Conservation (phyloP, 1,140 invertebrate species). For the Neodiprion lecontei region DNA sequence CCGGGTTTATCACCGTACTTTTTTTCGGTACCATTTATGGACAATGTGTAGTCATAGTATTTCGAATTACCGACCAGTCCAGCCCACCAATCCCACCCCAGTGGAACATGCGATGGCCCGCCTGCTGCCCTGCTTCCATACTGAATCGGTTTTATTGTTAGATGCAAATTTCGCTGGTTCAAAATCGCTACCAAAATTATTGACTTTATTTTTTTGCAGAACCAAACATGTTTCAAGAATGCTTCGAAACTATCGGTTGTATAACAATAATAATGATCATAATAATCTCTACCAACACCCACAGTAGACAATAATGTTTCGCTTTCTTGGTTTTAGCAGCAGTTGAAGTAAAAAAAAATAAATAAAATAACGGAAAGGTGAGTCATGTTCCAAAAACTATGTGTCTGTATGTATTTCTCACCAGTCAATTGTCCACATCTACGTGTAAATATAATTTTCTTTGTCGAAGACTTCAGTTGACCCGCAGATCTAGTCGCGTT, state of each 20-base stretch:
- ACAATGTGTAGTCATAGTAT: constrained; percentile 90
- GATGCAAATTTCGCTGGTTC: neutral
- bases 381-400: too few species aligned
- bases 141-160: constrained; percentile 49
- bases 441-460: too few species aligned
- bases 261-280: neutral
- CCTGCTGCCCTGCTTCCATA: constrained; percentile 68
- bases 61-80: constrained; percentile 84
- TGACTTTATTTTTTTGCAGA: neutral
- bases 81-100: constrained; percentile 83
- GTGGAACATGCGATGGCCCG: constrained; percentile 72
- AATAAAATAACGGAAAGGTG: too few species aligned
- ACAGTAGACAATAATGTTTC: too few species aligned
- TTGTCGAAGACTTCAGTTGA: too few species aligned
- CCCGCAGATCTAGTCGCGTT: too few species aligned
- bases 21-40: constrained; percentile 75
- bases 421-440: too few species aligned
- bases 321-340: too few species aligned
- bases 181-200: constrained; percentile 11
- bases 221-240: constrained; percentile 12
- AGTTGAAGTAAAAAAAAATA: too few species aligned
- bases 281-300: too few species aligned
- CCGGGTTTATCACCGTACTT: constrained; percentile 62
- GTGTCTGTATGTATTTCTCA: too few species aligned
- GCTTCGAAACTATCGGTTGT: neutral